Conservation (phyloP, 1,140 invertebrate genomes). For the Andricus grossulariae region DNA sequence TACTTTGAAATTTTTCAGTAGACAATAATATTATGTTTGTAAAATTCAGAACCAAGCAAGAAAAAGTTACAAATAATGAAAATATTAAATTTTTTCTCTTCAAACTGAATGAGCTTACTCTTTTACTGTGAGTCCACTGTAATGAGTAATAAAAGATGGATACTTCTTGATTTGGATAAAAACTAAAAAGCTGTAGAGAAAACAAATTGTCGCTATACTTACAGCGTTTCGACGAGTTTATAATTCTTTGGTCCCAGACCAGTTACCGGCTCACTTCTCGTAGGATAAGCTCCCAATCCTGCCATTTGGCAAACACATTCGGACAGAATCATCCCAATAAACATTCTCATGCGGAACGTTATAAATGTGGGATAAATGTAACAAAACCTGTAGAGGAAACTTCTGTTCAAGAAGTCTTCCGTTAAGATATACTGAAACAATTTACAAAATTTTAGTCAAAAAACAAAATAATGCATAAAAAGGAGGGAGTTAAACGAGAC, state of each 20-base stretch:
- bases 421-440: constrained; percentile 82
- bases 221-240: constrained; percentile 62
- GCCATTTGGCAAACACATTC: constrained; percentile 94
- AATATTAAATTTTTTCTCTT: too few species aligned
- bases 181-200: too few species aligned
- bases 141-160: too few species aligned
- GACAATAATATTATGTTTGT: too few species aligned
- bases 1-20: too few species aligned
- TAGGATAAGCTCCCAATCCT: constrained; percentile 93
- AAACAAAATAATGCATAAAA: neutral
- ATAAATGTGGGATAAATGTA: constrained; percentile 93
- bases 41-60: too few species aligned
- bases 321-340: constrained; percentile 90
- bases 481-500: too few species aligned
- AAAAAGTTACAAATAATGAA: too few species aligned
- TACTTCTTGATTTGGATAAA: too few species aligned
- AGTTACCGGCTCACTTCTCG: constrained; percentile 80
- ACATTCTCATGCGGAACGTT: constrained; percentile 92
- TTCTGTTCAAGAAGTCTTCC: constrained; percentile 82
- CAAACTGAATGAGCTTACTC: too few species aligned
- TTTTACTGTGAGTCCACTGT: too few species aligned
- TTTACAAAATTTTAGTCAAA: constrained; percentile 19
- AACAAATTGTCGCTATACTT: constrained; percentile 39
- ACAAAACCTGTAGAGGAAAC: constrained; percentile 85
- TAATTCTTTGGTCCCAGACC: constrained; percentile 87